These are phyloP conservation scores for Ptychoptera contaminata DNA, from an alignment of 2,888 invertebrate species.

Conservation along the genomic window DNA sequence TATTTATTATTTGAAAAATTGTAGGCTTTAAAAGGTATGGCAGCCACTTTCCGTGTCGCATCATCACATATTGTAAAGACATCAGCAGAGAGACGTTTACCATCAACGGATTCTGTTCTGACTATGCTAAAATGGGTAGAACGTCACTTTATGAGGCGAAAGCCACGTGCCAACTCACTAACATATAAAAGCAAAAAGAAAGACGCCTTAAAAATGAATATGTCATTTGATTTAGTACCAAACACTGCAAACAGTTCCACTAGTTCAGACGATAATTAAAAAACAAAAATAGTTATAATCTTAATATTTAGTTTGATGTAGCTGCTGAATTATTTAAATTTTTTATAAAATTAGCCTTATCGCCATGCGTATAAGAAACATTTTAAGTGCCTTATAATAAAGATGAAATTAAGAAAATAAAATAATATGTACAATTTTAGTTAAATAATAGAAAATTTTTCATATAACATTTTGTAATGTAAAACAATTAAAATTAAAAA, in stretches of 20 bases:
- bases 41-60: conserved; percentile 78
- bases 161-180: conserved; percentile 54
- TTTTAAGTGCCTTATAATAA: no score
- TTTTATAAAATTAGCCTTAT: no score
- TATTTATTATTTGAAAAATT: no score
- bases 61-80: conserved; percentile 73
- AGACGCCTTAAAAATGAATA: conserved; percentile 63
- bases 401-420: no score
- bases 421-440: no score
- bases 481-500: no score
- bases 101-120: conserved; percentile 76
- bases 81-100: conserved; percentile 70
- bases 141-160: conserved; percentile 62
- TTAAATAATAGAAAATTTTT: no score
- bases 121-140: conserved; percentile 86
- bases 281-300: no score
- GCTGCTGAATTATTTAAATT: no score
- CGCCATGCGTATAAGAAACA: no score
- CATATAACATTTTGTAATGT: no score
- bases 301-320: no score
- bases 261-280: conserved; percentile 1
- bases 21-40: conserved; percentile 83
- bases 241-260: conserved; percentile 13
- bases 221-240: conserved; percentile 43
- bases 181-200: conserved; percentile 45